These are phyloP conservation scores for Jacana jacana DNA, from an alignment of 2,113 vertebrate species.

Conservation along the genomic window DNA sequence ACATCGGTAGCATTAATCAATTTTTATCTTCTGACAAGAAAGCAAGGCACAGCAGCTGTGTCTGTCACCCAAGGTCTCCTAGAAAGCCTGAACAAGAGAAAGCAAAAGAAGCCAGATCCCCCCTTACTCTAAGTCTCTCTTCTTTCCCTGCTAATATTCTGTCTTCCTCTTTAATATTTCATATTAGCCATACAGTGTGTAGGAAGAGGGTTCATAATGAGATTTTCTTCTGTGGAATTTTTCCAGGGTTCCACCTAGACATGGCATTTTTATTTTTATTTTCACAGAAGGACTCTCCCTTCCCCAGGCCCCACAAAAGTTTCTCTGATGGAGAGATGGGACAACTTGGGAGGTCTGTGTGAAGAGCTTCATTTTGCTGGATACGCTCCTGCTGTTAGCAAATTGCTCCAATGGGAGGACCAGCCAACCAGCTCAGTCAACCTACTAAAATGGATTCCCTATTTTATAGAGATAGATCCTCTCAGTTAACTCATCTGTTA, in stretches of 20 bases:
- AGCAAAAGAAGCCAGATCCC: not conserved
- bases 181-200: not conserved
- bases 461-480: slow-evolving; percentile 24
- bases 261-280: slow-evolving; percentile 58
- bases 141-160: not conserved
- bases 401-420: slow-evolving; percentile 64
- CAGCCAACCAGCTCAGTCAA: slow-evolving; percentile 45
- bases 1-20: not conserved
- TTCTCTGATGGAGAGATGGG: slow-evolving; percentile 59
- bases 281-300: slow-evolving; percentile 55
- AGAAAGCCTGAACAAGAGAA: not conserved
- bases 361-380: slow-evolving; percentile 56
- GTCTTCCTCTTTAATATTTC: slow-evolving; percentile 5
- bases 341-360: slow-evolving; percentile 67
- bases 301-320: slow-evolving; percentile 47
- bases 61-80: not conserved
- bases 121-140: not conserved
- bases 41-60: not conserved
- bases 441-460: slow-evolving; percentile 41
- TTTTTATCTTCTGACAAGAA: slow-evolving; percentile 13
- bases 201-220: slow-evolving; percentile 9
- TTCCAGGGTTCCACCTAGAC: slow-evolving; percentile 63
- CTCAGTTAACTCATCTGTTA: slow-evolving; percentile 10
- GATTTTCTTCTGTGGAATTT: slow-evolving; percentile 49
- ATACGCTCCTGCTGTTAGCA: slow-evolving; percentile 60